Evolutionary conservation across 2,113 vertebrate species (phyloP), one percentile per base, ranked within the genome.

Genomic region (Etheostoma spectabile): DNA sequence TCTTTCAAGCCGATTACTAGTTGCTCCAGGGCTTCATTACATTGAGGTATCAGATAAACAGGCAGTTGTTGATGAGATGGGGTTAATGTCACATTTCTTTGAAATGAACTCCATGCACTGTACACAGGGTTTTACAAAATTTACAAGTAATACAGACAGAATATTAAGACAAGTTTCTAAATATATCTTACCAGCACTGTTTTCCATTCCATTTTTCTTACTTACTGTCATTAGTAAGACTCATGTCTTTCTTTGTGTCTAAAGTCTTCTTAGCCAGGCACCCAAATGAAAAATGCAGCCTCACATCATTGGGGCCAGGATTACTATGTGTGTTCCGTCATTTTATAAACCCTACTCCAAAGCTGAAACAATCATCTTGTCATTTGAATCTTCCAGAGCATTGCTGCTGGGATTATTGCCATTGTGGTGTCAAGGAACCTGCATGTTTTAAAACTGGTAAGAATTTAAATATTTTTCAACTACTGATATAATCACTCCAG

Each of bases 391-490:
- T 85, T 86, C 68, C 89, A 98, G 97, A 98, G 96, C 88, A 95
- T 98, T 85, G 86, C 94, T 24, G 89, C 93, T 76, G 98, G 97
- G 74, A 97, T 98, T 49, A 93, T 96, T 80, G 96, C 97, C 30
- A 97, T 99, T 78, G 85, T 99, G 90, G 93, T 96, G 35, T 98
- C 97, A 53, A 96, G 94, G 86, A 97, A 98, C 89, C 94, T 96
- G 18, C 74, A 77, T 12, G 65, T 72, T 3, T 5, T 74, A 24
- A 95, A 93, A 86, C 78, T 96, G 83, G 96, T 96, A 90, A 92
- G 93, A 79, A 46, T 70, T 68, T 5, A 24, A 65, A 69, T 68
- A 42, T 5, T 51, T 56, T 60, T 52, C 8, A 63, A 1, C 19
- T 8, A 22, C 14, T 64, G 8, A 69, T 80, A 42, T 18, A 8